Conservation (phyloP, 2,797 vertebrate genomes). For the Phrynocephalus guinanensis region DNA sequence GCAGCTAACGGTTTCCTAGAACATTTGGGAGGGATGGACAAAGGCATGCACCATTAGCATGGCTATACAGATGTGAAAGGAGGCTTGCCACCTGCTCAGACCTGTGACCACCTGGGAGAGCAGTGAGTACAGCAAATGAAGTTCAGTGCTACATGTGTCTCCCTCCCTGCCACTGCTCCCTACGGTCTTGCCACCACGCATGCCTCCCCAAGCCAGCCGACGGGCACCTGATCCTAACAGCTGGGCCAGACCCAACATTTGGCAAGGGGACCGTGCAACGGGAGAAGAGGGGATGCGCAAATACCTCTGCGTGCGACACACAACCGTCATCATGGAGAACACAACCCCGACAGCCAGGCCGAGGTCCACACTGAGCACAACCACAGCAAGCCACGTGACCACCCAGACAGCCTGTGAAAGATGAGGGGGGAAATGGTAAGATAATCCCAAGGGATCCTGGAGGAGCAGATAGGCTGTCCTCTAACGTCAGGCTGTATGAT, state of each 20-base stretch:
- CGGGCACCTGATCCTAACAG: background rate
- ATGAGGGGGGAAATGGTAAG: background rate
- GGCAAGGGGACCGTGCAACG: background rate
- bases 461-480: background rate
- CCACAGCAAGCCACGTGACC: constrained; percentile 92
- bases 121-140: background rate
- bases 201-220: background rate
- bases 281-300: background rate
- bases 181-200: background rate
- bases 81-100: background rate
- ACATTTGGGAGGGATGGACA: too few relatives aligned
- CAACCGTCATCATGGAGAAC: constrained; percentile 93
- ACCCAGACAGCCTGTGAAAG: constrained; percentile 87
- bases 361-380: constrained; percentile 89
- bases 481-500: background rate
- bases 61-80: background rate
- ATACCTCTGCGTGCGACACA: constrained; percentile 92
- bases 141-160: too few relatives aligned
- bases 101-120: background rate
- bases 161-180: background rate
- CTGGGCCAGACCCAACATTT: background rate
- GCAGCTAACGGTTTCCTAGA: too few relatives aligned
- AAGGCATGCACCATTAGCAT: too few relatives aligned
- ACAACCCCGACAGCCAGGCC: constrained; percentile 89
- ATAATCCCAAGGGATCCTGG: too few relatives aligned